These are phyloP conservation scores for Mus caroli DNA, from an alignment of 2,797 vertebrate species.

Conservation along the genomic window DNA sequence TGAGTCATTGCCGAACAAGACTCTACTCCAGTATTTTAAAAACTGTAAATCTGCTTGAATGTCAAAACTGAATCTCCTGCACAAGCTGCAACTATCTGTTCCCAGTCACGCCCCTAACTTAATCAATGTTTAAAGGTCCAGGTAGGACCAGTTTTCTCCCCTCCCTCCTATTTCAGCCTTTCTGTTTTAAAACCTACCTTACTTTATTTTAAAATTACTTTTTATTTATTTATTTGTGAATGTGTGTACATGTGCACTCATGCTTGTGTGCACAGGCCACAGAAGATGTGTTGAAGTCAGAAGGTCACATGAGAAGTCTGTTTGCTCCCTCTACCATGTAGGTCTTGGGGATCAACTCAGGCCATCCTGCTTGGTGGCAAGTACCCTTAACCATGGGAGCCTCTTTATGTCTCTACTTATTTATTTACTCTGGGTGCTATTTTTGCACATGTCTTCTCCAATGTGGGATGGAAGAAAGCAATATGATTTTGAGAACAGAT, in stretches of 20 bases:
- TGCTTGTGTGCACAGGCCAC: not conserved
- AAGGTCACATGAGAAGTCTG: not conserved
- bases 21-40: not conserved
- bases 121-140: not conserved
- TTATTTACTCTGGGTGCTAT: not conserved
- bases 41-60: slow-evolving; percentile 9
- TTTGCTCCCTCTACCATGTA: not conserved
- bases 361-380: not conserved
- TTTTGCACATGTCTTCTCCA: slow-evolving; percentile 54
- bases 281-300: not conserved
- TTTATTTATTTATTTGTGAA: not conserved
- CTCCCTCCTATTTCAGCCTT: not conserved
- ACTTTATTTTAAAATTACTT: not conserved
- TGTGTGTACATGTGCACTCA: too few relatives aligned
- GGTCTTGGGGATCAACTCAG: not conserved
- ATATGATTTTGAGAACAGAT: not conserved
- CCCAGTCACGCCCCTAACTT: not conserved
- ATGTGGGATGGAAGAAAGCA: slow-evolving; percentile 17
- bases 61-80: slow-evolving; percentile 16
- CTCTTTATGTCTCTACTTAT: not conserved
- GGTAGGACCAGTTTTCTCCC: not conserved
- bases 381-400: too few relatives aligned
- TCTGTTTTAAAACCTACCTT: not conserved
- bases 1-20: not conserved
- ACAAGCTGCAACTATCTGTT: not conserved